Evolutionary conservation across 1,140 invertebrate genomes (phyloP).

Genomic region (Daktulosphaira vitifoliae): DNA sequence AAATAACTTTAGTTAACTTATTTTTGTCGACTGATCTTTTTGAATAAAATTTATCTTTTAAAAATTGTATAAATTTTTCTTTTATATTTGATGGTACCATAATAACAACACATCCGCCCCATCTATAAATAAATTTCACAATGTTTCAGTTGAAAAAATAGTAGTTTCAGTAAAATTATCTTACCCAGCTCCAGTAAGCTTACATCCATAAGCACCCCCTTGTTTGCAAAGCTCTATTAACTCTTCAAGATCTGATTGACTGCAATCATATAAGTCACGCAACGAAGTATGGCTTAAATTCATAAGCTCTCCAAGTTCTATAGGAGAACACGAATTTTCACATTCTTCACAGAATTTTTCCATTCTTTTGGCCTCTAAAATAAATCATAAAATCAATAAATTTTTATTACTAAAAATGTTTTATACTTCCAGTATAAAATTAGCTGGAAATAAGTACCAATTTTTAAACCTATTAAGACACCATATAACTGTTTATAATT

Average conservation of each 20-base stretch:
- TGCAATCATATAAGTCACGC: conserved; percentile 83
- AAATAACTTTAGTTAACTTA: background rate
- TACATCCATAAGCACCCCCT: conserved; percentile 66
- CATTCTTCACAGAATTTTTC: conserved; percentile 63
- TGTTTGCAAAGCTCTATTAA: conserved; percentile 69
- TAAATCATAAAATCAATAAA: conserved; percentile 38
- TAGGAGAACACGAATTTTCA: conserved; percentile 52
- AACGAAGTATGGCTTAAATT: conserved; percentile 79
- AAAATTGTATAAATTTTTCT: conserved; percentile 56
- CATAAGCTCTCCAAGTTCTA: conserved; percentile 74
- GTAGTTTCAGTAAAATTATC: conserved; percentile 37
- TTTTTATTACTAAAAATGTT: background rate
- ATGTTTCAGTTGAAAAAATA: background rate
- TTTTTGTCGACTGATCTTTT: conserved; percentile 36
- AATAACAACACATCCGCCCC: conserved; percentile 93
- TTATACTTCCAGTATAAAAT: too few species aligned
- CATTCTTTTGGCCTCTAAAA: conserved; percentile 73
- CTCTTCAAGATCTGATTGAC: conserved; percentile 76
- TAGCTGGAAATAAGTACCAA: too few species aligned
- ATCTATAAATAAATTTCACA: conserved; percentile 55
- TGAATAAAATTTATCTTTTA: conserved; percentile 64
- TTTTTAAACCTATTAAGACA: too few species aligned
- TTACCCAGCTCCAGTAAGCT: conserved; percentile 88
- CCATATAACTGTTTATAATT: background rate
- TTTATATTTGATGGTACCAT: conserved; percentile 60